Evolutionary conservation across 2,888 invertebrate genomes (phyloP), one percentile per base, ranked within the genome.

Genomic region (Drosophila quasianomalipes): DNA sequence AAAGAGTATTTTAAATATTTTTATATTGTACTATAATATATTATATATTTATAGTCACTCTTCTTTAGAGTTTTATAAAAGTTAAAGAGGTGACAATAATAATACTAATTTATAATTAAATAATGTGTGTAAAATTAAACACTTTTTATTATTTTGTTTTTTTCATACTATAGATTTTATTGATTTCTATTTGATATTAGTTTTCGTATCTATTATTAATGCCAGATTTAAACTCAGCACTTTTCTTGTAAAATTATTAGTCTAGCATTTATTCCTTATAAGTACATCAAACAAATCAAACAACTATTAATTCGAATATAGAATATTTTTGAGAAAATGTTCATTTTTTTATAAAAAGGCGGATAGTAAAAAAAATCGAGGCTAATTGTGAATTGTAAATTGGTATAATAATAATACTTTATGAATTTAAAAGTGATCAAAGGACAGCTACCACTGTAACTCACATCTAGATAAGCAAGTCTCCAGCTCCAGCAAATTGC

Each of bases 371-470:
- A 22, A 22, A 22, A 14, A 6, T 6, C 6, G 3, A 22, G 12
- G 6, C 1, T 22, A 22, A 14, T 44, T 22, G 22, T 22, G 1
- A 14, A 14, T 3, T 22, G 4, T 1, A 47, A 14, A 22, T 7
- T 47, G 4, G 0, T 7, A 14, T 47, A 1, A 14, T 7, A 47
- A 22, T 14, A 22, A 47, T 16, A 16, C 12, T 14, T 22, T 10
- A 41, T 37, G 19, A n/a, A 53, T 51, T 28, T 5, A 22, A 30
- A 14, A 35, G 35, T 22, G n/a, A 7, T 26, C 39, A 53, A 30
- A 16, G 14, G 4, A 26, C 33, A 26, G 37, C 47, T 14, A 12
- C 28, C 52, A 74, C 89, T 89, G 86, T 89, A 49, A 22, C 60
- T 68, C 39, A 16, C 39, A 64, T 70, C 44, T 53, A 49, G 69